Evolutionary conservation across 2,113 vertebrate genomes (phyloP).

Genomic region (Psophia crepitans): DNA sequence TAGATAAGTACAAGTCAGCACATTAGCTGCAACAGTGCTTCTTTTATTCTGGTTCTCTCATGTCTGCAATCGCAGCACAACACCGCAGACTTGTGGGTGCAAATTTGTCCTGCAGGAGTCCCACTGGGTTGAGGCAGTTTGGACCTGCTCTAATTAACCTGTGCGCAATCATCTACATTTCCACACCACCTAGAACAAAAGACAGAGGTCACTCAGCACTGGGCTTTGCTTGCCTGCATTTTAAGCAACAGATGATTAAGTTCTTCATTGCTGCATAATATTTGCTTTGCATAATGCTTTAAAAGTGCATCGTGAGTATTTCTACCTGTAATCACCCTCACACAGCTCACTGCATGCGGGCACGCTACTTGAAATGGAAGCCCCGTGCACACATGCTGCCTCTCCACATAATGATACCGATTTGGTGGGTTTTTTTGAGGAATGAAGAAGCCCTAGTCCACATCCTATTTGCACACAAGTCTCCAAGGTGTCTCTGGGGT

Average conservation of each 20-base stretch:
- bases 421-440: not conserved
- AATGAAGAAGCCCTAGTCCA: not conserved
- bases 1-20: slow-evolving; percentile 46
- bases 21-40: slow-evolving; percentile 31
- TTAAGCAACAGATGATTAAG: not conserved
- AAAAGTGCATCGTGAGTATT: not conserved
- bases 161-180: not conserved
- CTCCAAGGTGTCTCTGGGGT: not conserved
- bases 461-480: not conserved
- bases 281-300: not conserved
- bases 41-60: not conserved
- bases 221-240: not conserved
- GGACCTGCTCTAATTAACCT: not conserved
- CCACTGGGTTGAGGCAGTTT: not conserved
- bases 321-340: not conserved
- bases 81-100: not conserved
- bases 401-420: accelerated
- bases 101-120: not conserved
- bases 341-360: too few relatives aligned
- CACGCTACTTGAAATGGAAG: not conserved
- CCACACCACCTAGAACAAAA: not conserved
- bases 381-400: not conserved
- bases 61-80: not conserved
- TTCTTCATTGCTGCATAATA: not conserved
- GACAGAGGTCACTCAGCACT: not conserved